Percentiles rank a stretch among this genome's conserved stretches.
These are phyloP conservation scores for Seriola aureovittata DNA, from an alignment of 2,113 vertebrate genomes.

Conservation along the genomic window DNA sequence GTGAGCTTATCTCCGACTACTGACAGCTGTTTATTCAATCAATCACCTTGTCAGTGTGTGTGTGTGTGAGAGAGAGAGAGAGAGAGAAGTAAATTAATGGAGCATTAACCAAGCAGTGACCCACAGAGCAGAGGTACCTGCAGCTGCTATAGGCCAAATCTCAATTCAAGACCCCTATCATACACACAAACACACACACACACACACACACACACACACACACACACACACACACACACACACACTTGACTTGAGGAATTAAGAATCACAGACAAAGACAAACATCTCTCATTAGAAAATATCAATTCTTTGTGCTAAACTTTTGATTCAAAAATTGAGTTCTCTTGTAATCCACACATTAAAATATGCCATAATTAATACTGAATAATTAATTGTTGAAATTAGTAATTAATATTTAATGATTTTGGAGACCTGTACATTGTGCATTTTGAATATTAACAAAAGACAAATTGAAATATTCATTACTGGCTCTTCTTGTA, in stretches of 20 bases:
- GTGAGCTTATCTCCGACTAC: constrained; percentile 81
- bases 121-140: constrained; percentile 91
- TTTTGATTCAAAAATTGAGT: not conserved
- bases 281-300: too few species aligned
- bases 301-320: not conserved
- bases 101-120: constrained; percentile 99
- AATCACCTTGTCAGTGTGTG: constrained; percentile 91
- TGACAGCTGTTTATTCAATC: constrained; percentile 98
- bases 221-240: not conserved
- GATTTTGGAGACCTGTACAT: not conserved
- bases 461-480: not conserved
- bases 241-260: not conserved
- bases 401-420: constrained; percentile 26
- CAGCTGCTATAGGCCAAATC: constrained; percentile 82
- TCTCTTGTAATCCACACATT: not conserved
- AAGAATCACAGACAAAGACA: too few species aligned
- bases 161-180: constrained; percentile 33
- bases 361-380: not conserved
- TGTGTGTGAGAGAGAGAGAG: constrained; percentile 62
- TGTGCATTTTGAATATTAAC: constrained; percentile 13
- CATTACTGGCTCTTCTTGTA: not conserved
- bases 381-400: constrained; percentile 13
- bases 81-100: constrained; percentile 97
- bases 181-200: not conserved
- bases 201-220: not conserved